These are phyloP conservation scores for Leptoteleia sp. DNA, from an alignment of 1,140 invertebrate genomes.

Conservation along the genomic window DNA sequence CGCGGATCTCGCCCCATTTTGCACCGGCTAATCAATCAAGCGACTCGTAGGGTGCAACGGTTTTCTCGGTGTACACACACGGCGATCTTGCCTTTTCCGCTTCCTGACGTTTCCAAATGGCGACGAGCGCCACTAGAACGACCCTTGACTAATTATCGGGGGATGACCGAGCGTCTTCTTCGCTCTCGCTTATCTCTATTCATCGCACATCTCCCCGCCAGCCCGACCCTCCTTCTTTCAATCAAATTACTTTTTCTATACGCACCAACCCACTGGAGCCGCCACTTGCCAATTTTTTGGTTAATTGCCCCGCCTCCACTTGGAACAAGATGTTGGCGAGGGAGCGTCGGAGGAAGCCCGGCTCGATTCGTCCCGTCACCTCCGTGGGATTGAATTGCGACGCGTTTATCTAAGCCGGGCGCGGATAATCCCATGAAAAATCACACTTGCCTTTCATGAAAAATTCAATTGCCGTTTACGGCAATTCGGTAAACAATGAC, in stretches of 20 bases:
- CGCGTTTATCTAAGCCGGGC: constrained; percentile 29
- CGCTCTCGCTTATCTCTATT: constrained; percentile 77
- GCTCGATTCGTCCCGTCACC: constrained; percentile 59
- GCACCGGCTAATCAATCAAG: constrained; percentile 62
- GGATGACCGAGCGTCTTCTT: constrained; percentile 79
- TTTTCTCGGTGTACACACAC: constrained; percentile 34
- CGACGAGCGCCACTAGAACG: constrained; percentile 49
- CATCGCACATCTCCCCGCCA: constrained; percentile 51
- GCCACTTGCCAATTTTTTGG: constrained; percentile 77
- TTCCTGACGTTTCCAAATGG: constrained; percentile 66
- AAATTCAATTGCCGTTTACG: constrained; percentile 44
- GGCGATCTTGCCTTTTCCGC: constrained; percentile 63
- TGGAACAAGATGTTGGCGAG: constrained; percentile 51
- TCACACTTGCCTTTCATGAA: constrained; percentile 31
- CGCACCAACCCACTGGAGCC: constrained; percentile 69
- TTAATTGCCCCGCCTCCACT: constrained; percentile 75
- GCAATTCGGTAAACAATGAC: constrained; percentile 50
- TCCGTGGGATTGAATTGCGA: constrained; percentile 57
- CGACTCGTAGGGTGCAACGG: constrained; percentile 33
- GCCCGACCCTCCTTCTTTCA: constrained; percentile 65
- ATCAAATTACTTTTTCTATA: constrained; percentile 79
- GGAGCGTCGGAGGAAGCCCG: constrained; percentile 37
- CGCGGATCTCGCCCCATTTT: constrained; percentile 37
- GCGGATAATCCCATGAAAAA: constrained; percentile 51
- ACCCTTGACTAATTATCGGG: constrained; percentile 80